phyloP scores from a whole-genome alignment of 2,888 invertebrate species.

The Glyphotaelius pellucidus region DNA sequence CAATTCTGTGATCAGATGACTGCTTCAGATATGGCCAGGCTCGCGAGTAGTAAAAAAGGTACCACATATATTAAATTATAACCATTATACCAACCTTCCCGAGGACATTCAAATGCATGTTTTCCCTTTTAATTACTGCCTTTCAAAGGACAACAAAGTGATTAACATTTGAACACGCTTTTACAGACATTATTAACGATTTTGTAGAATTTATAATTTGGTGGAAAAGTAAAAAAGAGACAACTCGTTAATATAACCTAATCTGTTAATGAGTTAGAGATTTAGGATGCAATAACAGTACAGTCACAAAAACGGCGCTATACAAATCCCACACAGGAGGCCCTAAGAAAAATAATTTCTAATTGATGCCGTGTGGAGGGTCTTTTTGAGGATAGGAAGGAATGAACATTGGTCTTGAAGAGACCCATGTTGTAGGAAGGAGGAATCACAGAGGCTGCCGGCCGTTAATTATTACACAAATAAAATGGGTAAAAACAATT shows the following conservation, averaged over 20 bases:
- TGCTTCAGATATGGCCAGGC: neutral
- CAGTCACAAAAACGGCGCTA: no score
- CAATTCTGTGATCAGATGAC: neutral
- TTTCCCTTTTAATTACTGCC: constrained; percentile 17
- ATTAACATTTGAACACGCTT: constrained; percentile 20
- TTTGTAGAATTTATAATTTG: neutral
- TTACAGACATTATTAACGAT: neutral
- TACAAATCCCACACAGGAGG: no score
- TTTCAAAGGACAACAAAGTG: neutral
- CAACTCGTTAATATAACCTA: neutral
- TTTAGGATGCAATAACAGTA: no score
- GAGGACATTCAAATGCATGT: neutral
- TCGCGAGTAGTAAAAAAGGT: neutral
- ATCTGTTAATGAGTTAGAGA: neutral
- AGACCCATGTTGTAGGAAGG: no score
- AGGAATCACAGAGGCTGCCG: no score
- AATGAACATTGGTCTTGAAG: no score
- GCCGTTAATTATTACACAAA: no score
- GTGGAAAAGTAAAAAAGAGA: neutral
- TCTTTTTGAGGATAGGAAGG: no score
- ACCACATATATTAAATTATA: neutral
- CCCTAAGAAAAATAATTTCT: no score
- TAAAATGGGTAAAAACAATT: no score
- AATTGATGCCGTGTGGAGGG: no score
- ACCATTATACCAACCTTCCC: neutral